phyloP scores from a whole-genome alignment of 2,888 invertebrate genomes.

The Emmelina monodactyla region DNA sequence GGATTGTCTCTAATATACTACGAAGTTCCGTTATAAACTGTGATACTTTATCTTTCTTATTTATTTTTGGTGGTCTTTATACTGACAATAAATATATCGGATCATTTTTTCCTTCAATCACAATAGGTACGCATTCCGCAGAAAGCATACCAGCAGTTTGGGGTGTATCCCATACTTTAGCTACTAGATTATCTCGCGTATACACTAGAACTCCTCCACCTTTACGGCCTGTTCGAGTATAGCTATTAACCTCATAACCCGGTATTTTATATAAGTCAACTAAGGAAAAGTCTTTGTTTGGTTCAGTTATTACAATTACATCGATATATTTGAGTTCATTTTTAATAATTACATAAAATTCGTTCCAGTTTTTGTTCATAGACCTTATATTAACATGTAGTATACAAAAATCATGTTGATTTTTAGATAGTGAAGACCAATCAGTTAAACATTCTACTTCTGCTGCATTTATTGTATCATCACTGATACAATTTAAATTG shows the following conservation, averaged over 20 bases:
- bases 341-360: constrained; percentile 1
- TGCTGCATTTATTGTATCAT: neutral
- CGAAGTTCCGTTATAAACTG: neutral
- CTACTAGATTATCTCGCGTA: constrained; percentile 3
- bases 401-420: neutral
- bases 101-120: neutral
- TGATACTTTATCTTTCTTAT: neutral
- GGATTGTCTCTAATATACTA: constrained; percentile 1
- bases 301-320: constrained; percentile 1
- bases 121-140: constrained; percentile 6
- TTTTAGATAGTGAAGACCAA: neutral
- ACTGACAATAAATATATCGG: constrained; percentile 2
- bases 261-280: neutral
- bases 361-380: neutral
- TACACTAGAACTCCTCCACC: constrained; percentile 9
- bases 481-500: neutral
- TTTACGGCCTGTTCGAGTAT: constrained; percentile 2
- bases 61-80: constrained; percentile 5
- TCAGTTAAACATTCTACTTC: neutral
- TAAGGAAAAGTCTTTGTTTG: neutral
- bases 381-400: constrained; percentile 1
- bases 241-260: neutral
- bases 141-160: neutral
- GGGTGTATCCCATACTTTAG: neutral
- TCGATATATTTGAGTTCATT: neutral